Evolutionary conservation across 1,140 invertebrate species (phyloP).

Genomic region (Drosophila hydei): DNA sequence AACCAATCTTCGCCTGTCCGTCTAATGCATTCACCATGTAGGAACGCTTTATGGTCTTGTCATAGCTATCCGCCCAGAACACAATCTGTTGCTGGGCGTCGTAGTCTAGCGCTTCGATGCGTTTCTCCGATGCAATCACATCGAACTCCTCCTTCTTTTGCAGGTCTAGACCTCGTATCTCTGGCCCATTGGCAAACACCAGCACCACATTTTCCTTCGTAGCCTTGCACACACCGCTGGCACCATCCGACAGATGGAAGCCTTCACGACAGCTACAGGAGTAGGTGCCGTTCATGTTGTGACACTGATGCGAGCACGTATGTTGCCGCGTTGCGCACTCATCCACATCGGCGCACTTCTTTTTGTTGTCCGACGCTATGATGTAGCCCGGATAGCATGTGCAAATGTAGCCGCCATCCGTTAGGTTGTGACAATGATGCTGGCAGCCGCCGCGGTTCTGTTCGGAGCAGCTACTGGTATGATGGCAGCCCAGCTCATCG

Average conservation of each 20-base stretch:
- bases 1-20: constrained; percentile 91
- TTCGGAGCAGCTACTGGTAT: constrained; percentile 89
- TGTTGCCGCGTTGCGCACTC: constrained; percentile 94
- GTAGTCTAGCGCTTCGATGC: constrained; percentile 95
- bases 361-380: constrained; percentile 89
- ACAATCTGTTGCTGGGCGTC: constrained; percentile 92
- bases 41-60: constrained; percentile 95
- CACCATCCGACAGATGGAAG: constrained; percentile 89
- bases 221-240: constrained; percentile 92
- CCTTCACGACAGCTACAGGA: constrained; percentile 94
- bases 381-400: constrained; percentile 94
- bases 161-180: constrained; percentile 91
- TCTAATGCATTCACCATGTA: constrained; percentile 92
- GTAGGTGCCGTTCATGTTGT: constrained; percentile 96
- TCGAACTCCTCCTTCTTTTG: constrained; percentile 89
- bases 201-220: constrained; percentile 87
- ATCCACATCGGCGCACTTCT: constrained; percentile 94
- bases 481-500: constrained; percentile 96
- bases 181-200: constrained; percentile 92
- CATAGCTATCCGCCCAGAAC: constrained; percentile 96
- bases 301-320: constrained; percentile 96
- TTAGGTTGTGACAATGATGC: constrained; percentile 94
- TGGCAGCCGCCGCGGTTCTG: constrained; percentile 93
- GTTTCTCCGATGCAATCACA: constrained; percentile 92
- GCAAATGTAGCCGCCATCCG: constrained; percentile 93